Evolutionary conservation across 2,888 invertebrate species (phyloP).

Genomic region (Xanthia togata): DNA sequence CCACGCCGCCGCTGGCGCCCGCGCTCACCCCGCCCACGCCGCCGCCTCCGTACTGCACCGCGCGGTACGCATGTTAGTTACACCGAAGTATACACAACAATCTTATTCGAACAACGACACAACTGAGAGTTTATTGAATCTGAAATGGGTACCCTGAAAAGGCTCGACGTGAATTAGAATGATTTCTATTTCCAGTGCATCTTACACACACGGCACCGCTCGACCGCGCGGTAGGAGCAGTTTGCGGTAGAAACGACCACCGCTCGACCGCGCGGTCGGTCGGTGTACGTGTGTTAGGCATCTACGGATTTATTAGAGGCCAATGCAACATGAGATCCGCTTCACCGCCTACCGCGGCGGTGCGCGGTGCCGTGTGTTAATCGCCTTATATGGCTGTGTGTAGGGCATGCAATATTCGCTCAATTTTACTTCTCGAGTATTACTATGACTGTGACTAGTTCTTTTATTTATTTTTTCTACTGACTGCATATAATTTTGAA

Average conservation of each 20-base stretch:
- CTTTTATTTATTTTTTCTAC: no score
- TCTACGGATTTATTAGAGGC: no score
- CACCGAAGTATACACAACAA: neutral
- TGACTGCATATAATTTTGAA: no score
- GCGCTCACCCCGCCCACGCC: conserved; percentile 69
- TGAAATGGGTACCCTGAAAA: neutral
- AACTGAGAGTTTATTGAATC: neutral
- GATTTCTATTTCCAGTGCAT: neutral
- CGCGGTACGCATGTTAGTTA: conserved; percentile 7
- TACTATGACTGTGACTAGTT: no score
- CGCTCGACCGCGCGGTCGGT: no score
- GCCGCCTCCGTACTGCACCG: conserved; percentile 70
- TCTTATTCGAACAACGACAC: neutral
- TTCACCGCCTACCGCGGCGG: no score
- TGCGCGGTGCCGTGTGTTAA: no score
- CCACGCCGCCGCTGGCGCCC: conserved; percentile 68
- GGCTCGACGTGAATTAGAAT: neutral
- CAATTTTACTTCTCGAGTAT: neutral
- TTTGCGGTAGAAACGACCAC: no score
- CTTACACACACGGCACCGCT: neutral
- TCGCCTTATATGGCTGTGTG: neutral
- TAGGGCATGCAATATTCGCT: neutral
- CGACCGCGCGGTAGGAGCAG: no score
- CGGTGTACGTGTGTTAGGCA: no score
- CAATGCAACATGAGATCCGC: no score